phyloP scores from a whole-genome alignment of 2,888 invertebrate species.

The Hypsopygia costalis region DNA sequence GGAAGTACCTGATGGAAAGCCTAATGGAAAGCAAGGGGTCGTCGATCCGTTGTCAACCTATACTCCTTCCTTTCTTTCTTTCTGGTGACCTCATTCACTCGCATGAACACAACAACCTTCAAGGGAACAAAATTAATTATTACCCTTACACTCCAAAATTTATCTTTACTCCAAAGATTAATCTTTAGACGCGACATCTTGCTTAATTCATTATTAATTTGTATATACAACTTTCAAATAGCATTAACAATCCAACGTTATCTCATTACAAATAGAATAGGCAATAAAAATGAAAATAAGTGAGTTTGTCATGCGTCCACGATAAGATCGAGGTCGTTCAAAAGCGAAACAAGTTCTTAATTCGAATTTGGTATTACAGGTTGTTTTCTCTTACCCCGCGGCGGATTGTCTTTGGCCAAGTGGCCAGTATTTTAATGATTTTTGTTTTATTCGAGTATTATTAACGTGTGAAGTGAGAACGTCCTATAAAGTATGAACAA shows the following conservation, averaged over 20 bases:
- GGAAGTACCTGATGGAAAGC: too few species aligned
- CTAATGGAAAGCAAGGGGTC: too few species aligned
- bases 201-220: too few species aligned
- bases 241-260: neutral
- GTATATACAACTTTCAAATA: neutral
- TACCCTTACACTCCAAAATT: too few species aligned
- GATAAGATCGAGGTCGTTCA: conserved; percentile 50
- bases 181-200: too few species aligned
- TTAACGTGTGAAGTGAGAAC: neutral
- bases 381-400: conserved; percentile 56
- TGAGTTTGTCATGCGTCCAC: conserved; percentile 11
- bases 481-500: too few species aligned
- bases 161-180: too few species aligned
- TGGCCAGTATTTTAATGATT: conserved; percentile 17
- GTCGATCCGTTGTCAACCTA: too few species aligned
- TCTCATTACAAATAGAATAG: neutral
- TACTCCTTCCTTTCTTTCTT: too few species aligned
- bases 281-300: conserved; percentile 7
- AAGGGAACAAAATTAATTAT: too few species aligned
- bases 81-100: too few species aligned
- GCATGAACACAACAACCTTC: too few species aligned
- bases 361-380: conserved; percentile 56
- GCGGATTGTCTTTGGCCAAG: conserved; percentile 17
- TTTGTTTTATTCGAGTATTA: neutral
- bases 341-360: conserved; percentile 57